Percentiles rank a stretch among this genome's conserved stretches.
Evolutionary conservation across 1,140 invertebrate species (phyloP).

Genomic region (Panulirus ornatus): DNA sequence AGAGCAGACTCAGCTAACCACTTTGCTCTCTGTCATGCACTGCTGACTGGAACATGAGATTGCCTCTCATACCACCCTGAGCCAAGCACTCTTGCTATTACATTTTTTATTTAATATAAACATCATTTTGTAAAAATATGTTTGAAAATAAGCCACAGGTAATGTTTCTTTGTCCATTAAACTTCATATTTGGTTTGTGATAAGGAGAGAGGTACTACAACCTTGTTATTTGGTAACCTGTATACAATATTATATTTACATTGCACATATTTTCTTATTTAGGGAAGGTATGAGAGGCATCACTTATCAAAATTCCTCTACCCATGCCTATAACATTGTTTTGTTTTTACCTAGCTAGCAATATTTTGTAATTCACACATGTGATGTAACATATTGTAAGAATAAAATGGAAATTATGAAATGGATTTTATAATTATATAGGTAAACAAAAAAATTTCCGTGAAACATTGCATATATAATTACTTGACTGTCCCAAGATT

Average conservation of each 20-base stretch:
- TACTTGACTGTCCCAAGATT: too few relatives aligned
- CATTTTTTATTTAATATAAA: background rate
- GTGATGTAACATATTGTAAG: conserved; percentile 72
- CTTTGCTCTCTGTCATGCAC: conserved; percentile 48
- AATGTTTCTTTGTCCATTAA: too few relatives aligned
- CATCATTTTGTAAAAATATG: too few relatives aligned
- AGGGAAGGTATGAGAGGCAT: conserved; percentile 33
- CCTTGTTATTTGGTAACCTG: conserved; percentile 27
- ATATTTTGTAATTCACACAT: conserved; percentile 72
- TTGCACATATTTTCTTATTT: conserved; percentile 11
- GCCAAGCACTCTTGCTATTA: background rate
- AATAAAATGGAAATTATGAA: conserved; percentile 52
- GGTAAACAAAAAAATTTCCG: too few relatives aligned
- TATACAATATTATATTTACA: conserved; percentile 17
- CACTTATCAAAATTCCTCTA: conserved; percentile 50
- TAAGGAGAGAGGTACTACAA: background rate
- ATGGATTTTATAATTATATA: background rate
- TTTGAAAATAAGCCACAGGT: too few relatives aligned
- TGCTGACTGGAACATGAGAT: conserved; percentile 2
- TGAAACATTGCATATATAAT: too few relatives aligned
- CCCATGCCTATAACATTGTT: conserved; percentile 52
- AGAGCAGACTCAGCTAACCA: conserved; percentile 42
- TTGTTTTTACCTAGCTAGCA: conserved; percentile 68
- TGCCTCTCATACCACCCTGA: conserved; percentile 37
- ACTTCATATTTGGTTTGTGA: conserved; percentile 3